Base-by-base conservation (phyloP, 2,888 invertebrate species). In the Erebia ligea region DNA sequence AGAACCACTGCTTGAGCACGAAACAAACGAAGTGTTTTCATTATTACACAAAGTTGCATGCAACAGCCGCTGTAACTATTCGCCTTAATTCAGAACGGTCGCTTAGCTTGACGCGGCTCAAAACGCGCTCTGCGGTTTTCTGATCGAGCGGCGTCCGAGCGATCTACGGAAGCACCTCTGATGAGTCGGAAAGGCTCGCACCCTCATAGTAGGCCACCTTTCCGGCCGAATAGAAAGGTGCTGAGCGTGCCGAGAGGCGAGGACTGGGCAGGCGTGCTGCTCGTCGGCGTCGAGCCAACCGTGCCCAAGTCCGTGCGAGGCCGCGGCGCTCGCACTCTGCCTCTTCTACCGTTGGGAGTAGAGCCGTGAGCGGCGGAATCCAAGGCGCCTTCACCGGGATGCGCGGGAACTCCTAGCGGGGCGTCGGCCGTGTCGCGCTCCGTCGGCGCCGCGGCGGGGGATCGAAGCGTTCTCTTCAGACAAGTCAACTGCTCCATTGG, bases 401-500 rank as follows among this genome's bases (percentile, higher is more conserved):
- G 94, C 34, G 94, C 95, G 4, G 95, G 95, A 5, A 95, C 94
- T 1, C 95, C 96, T 71, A 95, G 87, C 76, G 86, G 85, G 25
- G 85, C 74, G 69, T 87, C 86, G 56, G 77, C 75, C 73, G 87
- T 67, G 63, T 83, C 86, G 79, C 73, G 77, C 66, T 83, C 86
- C 1, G 77, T 74, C 58, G 88, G 86, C 75, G 87, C 85, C 78
- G 81, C 94, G 67, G 86, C 87, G 57, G 94, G 91, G 70, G 91
- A 91, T 13, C 90, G 86, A 73, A 91, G 78, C 77, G 88, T 89
- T 61, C 94, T 91, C 85, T 95, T 96, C 17, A 97, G 88, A 80
- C 96, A 97, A 63, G 96, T 96, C 66, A 97, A 85, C 88, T 97
- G 97, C 75, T 96, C 95, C 96, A 97, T 96, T 1, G 97, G 97